phyloP scores from a whole-genome alignment of 2,888 invertebrate genomes.

The Epistrophella euchroma region DNA sequence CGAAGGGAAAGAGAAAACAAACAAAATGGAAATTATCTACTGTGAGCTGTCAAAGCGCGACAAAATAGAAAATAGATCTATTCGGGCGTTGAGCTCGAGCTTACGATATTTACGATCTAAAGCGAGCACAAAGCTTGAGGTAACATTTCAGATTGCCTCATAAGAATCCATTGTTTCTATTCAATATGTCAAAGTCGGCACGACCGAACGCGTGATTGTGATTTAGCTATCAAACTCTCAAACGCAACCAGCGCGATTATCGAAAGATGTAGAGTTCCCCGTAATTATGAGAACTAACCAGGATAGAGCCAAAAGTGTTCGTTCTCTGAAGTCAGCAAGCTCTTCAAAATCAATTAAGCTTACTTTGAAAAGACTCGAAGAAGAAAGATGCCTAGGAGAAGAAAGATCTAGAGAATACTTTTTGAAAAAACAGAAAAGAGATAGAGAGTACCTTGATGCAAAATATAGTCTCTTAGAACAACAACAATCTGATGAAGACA shows the following conservation, averaged over 20 bases:
- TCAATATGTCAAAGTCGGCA: too few relatives aligned
- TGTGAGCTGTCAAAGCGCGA: too few relatives aligned
- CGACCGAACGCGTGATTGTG: too few relatives aligned
- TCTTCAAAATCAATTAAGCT: background rate
- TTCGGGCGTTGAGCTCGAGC: too few relatives aligned
- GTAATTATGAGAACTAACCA: background rate
- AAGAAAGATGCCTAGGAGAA: background rate
- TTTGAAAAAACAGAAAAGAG: background rate
- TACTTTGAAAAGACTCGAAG: background rate
- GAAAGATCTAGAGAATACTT: background rate
- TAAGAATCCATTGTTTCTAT: too few relatives aligned
- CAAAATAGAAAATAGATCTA: too few relatives aligned
- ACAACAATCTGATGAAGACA: background rate
- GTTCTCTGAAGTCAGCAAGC: background rate
- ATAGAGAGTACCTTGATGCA: background rate
- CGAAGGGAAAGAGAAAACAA: too few relatives aligned
- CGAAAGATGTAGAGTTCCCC: background rate
- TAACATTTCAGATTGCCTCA: too few relatives aligned
- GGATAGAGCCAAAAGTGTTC: background rate
- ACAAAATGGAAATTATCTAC: too few relatives aligned
- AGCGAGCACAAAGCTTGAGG: too few relatives aligned
- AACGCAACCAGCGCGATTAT: background rate
- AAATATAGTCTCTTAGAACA: conserved; percentile 16
- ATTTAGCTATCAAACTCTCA: too few relatives aligned
- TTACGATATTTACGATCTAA: too few relatives aligned